Base-by-base conservation (phyloP, 2,113 vertebrate species). In the Malurus elegans region DNA sequence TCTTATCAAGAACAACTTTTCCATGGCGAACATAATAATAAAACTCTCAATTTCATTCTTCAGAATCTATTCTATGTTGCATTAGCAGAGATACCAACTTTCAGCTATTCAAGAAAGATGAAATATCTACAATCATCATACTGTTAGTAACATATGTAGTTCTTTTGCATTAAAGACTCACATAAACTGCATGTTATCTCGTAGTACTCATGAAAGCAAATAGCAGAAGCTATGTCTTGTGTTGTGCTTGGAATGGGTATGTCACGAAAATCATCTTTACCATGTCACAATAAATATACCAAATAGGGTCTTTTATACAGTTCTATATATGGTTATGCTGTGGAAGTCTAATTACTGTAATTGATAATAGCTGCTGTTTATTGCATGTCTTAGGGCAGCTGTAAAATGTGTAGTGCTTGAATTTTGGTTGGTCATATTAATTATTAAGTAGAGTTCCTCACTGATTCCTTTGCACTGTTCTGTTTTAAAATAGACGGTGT, bases 401-500 rank as follows among this genome's bases (percentile, higher is more conserved):
- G 25, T 72, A 71, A 38, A 64, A 51, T 21, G 8, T 18, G 40
- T 60, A 53, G n/a, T 79, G 65, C 67, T 88, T 90, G n/a, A 90
- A 78, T 83, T 95, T 86, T 88, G 42, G 47, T 86, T 85, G 38
- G 21, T 32, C 6, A 10, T 67, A 64, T 86, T 70, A 76, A 91
- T 75, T 82, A 69, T 91, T 79, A 70, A 86, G 40, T 57, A 62
- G 70, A 61, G 19, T 6, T 95, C 24, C 31, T 31, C 40, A 84
- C 3, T 69, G 79, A 67, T 92, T 95, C 61, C 60, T 84, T 96
- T 86, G 53, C 34, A 36, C n/a, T 53, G 18, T 61, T 90, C 72
- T 70, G 8, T 90, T 95, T 95, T 78, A 84, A 92, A 95, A 88
- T 24, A 75, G 78, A 48, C 95, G 38, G 18, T 75, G 28, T 90